Evolutionary conservation across 2,797 vertebrate species (phyloP), one percentile per base, ranked within the genome.

Genomic region (Oophaga sylvatica): DNA sequence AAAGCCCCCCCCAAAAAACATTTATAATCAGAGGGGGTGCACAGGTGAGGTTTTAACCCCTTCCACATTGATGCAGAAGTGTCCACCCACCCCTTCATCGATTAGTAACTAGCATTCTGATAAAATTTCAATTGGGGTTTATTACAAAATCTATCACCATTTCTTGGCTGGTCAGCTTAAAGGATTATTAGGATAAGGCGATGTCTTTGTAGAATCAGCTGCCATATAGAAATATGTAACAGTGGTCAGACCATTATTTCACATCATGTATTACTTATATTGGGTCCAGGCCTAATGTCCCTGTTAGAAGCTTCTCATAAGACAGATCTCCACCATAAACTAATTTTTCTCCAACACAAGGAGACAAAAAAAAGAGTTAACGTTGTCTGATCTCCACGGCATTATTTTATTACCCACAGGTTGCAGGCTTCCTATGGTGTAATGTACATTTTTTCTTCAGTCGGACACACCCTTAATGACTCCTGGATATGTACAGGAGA

Each of bases 381-480:
- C 41, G 22, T 13, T 4, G 12, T 56, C 2, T 73, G 56, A 13
- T 73, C 16, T 60, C 20, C 56, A 41, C 57, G 45, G 68, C 7
- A 60, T 62, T 45, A 53, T 84, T 77, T 20, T 57, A 77, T 75
- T 77, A 78, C 45, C 57, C 60, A 26, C 71, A 87, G 70, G 41
- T 53, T 89, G 73, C 56, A 86, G 57, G 35, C 63, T 73, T 80
- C 41, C 35, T 83, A 70, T 83, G 62, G 75, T 83, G 19, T 77
- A 86, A 86, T 80, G 62, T 84, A 81, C 19, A 88, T 29, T 63
- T 75, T 45, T 87, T 80, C 29, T 77, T 67, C 45, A 71, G 53
- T 57, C 60, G 85, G 88, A 83, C 88, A 89, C 88, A 83, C 88
- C 88, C 88, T 89, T 78, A 68, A 89, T 89, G 88, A 89, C 88